Conservation (phyloP, 1,140 invertebrate species). For the Musca vetustissima region DNA sequence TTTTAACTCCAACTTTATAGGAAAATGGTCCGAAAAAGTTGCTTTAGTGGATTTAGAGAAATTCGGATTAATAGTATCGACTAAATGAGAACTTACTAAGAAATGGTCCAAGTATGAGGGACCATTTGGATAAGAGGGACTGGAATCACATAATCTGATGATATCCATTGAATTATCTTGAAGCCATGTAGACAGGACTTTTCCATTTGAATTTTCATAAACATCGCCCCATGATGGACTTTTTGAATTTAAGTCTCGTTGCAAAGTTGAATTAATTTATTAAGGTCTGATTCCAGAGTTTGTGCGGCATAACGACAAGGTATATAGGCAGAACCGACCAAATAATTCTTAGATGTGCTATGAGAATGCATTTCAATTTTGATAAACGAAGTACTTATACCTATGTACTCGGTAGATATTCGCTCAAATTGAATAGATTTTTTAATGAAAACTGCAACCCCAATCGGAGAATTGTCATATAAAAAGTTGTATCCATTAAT, state of each 20-base stretch:
- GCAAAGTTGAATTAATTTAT: not conserved
- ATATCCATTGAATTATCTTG: not conserved
- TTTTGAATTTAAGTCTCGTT: constrained; percentile 7
- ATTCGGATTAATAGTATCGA: not conserved
- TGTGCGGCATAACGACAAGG: not conserved
- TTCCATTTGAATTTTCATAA: not conserved
- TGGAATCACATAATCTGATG: not conserved
- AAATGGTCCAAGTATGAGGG: constrained; percentile 4
- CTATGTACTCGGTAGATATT: not conserved
- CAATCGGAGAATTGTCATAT: not conserved
- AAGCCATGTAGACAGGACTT: not conserved
- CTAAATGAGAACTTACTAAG: not conserved
- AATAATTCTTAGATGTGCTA: not conserved
- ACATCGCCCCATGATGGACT: not conserved
- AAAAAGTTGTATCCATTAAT: not conserved
- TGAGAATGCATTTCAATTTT: too few species aligned
- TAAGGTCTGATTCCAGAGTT: not conserved
- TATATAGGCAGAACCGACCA: not conserved
- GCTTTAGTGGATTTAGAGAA: not conserved
- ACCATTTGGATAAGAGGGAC: constrained; percentile 3
- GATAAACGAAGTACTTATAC: not conserved
- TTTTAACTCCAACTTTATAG: not conserved
- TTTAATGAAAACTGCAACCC: not conserved
- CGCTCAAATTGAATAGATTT: not conserved
- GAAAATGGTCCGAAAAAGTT: constrained; percentile 11